Evolutionary conservation across 2,797 vertebrate species (phyloP), one percentile per base, ranked within the genome.

Genomic region (Sparus aurata): DNA sequence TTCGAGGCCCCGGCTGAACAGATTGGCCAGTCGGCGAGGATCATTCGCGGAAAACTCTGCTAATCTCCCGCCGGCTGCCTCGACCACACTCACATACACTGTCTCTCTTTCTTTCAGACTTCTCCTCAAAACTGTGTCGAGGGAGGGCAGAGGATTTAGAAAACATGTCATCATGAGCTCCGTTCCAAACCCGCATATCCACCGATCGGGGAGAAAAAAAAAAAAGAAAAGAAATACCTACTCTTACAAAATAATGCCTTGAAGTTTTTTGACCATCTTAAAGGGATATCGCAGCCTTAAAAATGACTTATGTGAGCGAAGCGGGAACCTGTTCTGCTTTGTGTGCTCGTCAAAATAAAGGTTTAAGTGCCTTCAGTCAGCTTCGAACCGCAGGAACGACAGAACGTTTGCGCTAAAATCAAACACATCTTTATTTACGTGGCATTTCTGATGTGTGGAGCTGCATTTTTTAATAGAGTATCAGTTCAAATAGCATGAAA

Each of bases 51-150:
- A 92, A 93, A 93, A 93, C 86, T 93, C 90, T 75, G 83, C 83
- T 94, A 94, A 94, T 92, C 93, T 91, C 82, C 89, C 89, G 66
- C 93, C 90, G 91, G 92, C 93, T 94, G 93, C 91, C 89, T 90
- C 85, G 7, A 72, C 83, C 90, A 78, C 90, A 58, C 84, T 85
- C 89, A 68, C 87, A 81, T 75, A 83, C 84, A 89, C 86, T 76
- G 73, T 85, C 84, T 84, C 74, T 80, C 83, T 86, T 79, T 79
- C 76, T 60, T 52, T 69, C 74, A 80, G 76, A 79, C 80, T 87
- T 84, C 79, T 73, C 86, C 80, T 82, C 73, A 76, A 81, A 91
- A 90, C 71, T 73, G 83, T 80, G 90, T 82, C 50, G 78, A 82
- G 86, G 81, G 79, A 87, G 89, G 78, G 71, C 79, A 54, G 72